Conservation (phyloP, 2,888 invertebrate species). For the Dolichopus griseipennis region DNA sequence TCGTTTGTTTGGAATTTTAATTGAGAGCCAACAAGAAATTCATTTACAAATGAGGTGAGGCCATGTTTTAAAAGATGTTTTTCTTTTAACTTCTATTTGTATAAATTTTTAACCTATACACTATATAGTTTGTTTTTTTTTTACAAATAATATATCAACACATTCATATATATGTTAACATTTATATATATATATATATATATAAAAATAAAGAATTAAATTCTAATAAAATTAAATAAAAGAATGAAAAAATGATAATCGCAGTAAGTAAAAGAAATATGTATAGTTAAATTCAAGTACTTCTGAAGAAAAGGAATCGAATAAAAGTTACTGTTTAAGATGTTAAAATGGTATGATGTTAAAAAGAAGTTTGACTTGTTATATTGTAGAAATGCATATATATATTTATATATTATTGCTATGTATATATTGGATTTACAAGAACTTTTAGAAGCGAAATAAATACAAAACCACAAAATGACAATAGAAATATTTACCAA, state of each 20-base stretch:
- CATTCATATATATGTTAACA: not conserved
- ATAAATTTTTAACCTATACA: not conserved
- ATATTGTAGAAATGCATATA: no score
- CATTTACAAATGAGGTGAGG: slow-evolving; percentile 28
- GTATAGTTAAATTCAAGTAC: not conserved
- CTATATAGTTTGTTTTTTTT: not conserved
- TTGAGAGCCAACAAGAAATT: slow-evolving; percentile 28
- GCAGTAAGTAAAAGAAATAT: not conserved
- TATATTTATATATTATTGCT: no score
- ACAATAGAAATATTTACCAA: not conserved
- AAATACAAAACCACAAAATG: not conserved
- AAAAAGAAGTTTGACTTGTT: no score
- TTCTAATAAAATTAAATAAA: not conserved
- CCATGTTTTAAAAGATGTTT: slow-evolving; percentile 25
- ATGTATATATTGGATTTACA: no score
- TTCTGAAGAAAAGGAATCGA: not conserved
- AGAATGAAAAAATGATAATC: not conserved
- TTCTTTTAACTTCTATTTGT: not conserved
- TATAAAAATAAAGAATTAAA: not conserved
- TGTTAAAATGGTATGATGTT: no score
- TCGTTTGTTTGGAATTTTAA: slow-evolving; percentile 26
- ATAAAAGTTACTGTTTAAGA: not conserved
- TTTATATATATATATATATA: not conserved
- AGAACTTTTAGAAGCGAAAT: no score
- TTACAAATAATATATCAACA: not conserved